Conservation (phyloP, 2,797 vertebrate species). For the Capromys pilorides region DNA sequence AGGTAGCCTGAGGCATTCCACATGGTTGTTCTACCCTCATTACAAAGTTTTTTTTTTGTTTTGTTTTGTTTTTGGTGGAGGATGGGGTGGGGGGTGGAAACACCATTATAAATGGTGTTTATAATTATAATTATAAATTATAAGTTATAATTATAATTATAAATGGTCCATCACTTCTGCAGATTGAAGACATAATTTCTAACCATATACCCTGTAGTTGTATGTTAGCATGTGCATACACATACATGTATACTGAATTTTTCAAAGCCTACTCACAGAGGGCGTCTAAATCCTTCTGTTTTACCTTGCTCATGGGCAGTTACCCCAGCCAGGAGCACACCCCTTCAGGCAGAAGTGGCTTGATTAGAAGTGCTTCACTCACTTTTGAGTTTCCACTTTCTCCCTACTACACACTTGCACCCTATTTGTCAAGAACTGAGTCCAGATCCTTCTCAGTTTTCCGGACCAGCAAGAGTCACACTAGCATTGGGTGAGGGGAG, state of each 20-base stretch:
- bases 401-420: not conserved
- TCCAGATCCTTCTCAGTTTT: not conserved
- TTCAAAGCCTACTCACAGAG: not conserved
- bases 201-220: not conserved
- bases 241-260: not conserved
- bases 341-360: not conserved
- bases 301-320: not conserved
- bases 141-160: too few species aligned
- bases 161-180: not conserved
- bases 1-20: not conserved
- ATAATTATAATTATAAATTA: too few species aligned
- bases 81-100: not conserved
- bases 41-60: conserved; percentile 24
- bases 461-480: not conserved
- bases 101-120: too few species aligned
- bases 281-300: not conserved
- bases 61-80: too few species aligned
- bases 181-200: conserved; percentile 24
- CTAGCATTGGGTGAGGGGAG: not conserved
- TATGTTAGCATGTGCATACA: not conserved
- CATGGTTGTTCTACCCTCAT: not conserved
- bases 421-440: not conserved
- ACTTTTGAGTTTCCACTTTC: not conserved
- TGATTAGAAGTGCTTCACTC: not conserved
- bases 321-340: not conserved